Conservation (phyloP, 1,140 invertebrate genomes). For the Papilio dardanus region DNA sequence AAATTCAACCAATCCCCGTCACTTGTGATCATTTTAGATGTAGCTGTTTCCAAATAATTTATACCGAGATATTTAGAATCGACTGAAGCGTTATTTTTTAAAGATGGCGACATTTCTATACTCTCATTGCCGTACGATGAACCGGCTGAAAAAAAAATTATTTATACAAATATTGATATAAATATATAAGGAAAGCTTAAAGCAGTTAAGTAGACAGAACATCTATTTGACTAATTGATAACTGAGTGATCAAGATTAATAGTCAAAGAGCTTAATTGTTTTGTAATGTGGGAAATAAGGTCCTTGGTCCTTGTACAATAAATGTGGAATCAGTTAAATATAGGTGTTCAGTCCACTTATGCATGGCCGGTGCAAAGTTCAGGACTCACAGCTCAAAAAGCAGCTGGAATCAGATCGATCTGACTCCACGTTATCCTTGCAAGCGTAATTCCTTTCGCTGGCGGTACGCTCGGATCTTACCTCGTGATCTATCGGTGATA, state of each 20-base stretch:
- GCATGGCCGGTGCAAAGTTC: slow-evolving; percentile 41
- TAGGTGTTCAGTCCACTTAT: slow-evolving; percentile 38
- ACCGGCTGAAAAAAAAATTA: slow-evolving; percentile 83
- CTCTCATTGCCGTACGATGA: slow-evolving; percentile 85
- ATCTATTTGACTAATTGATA: neutral
- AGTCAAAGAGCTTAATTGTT: neutral
- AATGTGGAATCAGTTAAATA: neutral
- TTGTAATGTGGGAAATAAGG: no score
- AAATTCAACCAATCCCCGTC: slow-evolving; percentile 85
- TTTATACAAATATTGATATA: slow-evolving; percentile 10
- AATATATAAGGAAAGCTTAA: neutral
- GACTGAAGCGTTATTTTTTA: slow-evolving; percentile 84
- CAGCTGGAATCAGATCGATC: slow-evolving; percentile 87
- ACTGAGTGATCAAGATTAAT: neutral
- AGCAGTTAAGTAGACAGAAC: slow-evolving; percentile 34
- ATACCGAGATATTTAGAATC: slow-evolving; percentile 80
- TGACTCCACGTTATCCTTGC: slow-evolving; percentile 85
- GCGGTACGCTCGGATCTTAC: slow-evolving; percentile 80
- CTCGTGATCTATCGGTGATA: slow-evolving; percentile 84
- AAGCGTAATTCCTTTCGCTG: slow-evolving; percentile 84
- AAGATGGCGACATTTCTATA: slow-evolving; percentile 76
- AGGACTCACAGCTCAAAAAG: slow-evolving; percentile 84
- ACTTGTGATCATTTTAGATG: slow-evolving; percentile 74
- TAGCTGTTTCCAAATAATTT: slow-evolving; percentile 62
- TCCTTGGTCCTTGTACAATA: neutral